Evolutionary conservation across 1,140 invertebrate species (phyloP).

Genomic region (Heliothis virescens): DNA sequence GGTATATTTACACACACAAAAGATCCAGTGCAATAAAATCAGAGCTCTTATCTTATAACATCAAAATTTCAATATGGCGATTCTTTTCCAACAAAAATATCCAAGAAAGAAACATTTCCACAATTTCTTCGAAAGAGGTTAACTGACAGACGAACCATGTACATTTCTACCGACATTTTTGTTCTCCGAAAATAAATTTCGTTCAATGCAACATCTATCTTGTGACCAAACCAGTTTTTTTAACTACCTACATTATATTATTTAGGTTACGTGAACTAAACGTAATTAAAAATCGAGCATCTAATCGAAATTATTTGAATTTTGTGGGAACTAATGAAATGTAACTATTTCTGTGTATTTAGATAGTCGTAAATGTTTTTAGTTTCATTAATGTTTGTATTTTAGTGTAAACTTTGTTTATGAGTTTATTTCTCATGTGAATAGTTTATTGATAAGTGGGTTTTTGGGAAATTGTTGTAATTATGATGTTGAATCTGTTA

Average conservation of each 20-base stretch:
- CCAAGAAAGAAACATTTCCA: too few species aligned
- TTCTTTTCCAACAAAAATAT: too few species aligned
- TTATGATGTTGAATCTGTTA: neutral
- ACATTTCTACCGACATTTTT: conserved; percentile 10
- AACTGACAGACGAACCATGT: neutral
- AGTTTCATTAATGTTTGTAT: conserved; percentile 29
- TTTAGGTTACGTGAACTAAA: conserved; percentile 9
- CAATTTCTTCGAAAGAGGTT: neutral
- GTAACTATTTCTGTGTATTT: conserved; percentile 35
- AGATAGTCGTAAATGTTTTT: conserved; percentile 29
- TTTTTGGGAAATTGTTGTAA: neutral
- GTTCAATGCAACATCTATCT: conserved; percentile 26
- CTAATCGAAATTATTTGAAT: conserved; percentile 24
- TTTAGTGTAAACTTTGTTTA: conserved; percentile 1
- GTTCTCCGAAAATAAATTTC: conserved; percentile 10
- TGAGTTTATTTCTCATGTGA: conserved; percentile 32
- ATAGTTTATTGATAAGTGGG: neutral
- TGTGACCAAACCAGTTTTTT: conserved; percentile 8
- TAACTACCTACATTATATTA: neutral
- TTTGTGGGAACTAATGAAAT: conserved; percentile 28
- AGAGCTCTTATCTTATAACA: too few species aligned
- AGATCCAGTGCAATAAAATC: too few species aligned
- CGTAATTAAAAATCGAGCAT: conserved; percentile 34
- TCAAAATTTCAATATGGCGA: too few species aligned
- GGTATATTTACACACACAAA: too few species aligned